phyloP scores from a whole-genome alignment of 2,888 invertebrate species.

The Gryllus longicercus region DNA sequence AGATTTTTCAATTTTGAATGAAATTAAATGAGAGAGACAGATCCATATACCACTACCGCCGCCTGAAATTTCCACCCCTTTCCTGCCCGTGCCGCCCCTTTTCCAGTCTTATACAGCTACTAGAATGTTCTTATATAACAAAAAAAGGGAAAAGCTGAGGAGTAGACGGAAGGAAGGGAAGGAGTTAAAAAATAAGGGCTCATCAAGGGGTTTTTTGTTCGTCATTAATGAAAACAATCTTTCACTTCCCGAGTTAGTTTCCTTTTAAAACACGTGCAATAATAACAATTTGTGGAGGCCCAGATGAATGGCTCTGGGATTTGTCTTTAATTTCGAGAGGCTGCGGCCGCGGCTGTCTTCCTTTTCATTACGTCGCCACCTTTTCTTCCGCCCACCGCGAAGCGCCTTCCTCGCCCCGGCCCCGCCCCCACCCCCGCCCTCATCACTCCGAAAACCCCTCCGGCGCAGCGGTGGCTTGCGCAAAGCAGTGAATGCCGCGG shows the following conservation, averaged over 20 bases:
- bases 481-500: too few species aligned
- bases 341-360: background rate
- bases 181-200: slow-evolving; percentile 26
- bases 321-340: slow-evolving; percentile 6
- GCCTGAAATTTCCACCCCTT: background rate
- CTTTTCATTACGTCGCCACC: slow-evolving; percentile 2
- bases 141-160: slow-evolving; percentile 18
- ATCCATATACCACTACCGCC: background rate
- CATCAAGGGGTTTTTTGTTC: slow-evolving; percentile 33
- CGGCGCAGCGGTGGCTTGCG: too few species aligned
- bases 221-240: slow-evolving; percentile 35
- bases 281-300: slow-evolving; percentile 29
- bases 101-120: slow-evolving; percentile 19
- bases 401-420: too few species aligned
- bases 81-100: slow-evolving; percentile 23
- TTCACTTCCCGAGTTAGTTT: slow-evolving; percentile 28
- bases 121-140: slow-evolving; percentile 18
- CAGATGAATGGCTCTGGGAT: background rate
- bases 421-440: too few species aligned
- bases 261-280: slow-evolving; percentile 31
- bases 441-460: too few species aligned
- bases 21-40: slow-evolving; percentile 36
- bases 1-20: slow-evolving; percentile 40
- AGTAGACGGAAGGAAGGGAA: slow-evolving; percentile 6
- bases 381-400: background rate